phyloP scores from a whole-genome alignment of 2,113 vertebrate species.

The Periophthalmus modestus region DNA sequence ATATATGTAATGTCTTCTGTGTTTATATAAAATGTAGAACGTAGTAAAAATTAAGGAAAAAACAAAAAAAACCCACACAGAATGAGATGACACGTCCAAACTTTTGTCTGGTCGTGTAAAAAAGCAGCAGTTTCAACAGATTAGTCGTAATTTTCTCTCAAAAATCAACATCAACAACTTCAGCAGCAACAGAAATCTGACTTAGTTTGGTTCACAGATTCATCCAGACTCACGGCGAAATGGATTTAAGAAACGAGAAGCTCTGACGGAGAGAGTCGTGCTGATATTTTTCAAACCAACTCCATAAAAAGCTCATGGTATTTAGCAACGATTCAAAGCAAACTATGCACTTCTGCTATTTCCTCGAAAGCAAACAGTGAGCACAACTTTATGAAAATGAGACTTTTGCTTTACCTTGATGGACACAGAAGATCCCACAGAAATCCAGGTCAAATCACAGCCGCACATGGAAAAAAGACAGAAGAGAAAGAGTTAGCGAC shows the following conservation, averaged over 20 bases:
- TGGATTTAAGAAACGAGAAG: not conserved
- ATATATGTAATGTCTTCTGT: no score
- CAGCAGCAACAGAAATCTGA: no score
- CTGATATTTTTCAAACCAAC: not conserved
- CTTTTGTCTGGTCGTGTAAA: no score
- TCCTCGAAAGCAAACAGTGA: not conserved
- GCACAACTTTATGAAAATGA: not conserved
- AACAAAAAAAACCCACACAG: no score
- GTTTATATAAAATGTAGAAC: no score
- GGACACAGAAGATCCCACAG: slow-evolving; percentile 1
- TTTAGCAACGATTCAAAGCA: not conserved
- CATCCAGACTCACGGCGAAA: not conserved
- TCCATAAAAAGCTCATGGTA: not conserved
- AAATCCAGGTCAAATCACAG: slow-evolving; percentile 6
- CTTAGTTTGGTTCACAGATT: no score
- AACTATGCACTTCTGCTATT: no score
- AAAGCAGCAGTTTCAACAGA: no score
- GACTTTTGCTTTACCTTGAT: slow-evolving; percentile 37
- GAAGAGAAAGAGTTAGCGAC: not conserved
- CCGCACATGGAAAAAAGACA: slow-evolving; percentile 13
- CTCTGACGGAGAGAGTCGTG: not conserved
- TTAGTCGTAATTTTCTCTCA: no score
- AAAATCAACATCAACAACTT: no score
- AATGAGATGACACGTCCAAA: no score
- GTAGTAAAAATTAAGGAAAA: no score